phyloP scores from a whole-genome alignment of 2,888 invertebrate genomes.

The Yponomeuta cagnagella region DNA sequence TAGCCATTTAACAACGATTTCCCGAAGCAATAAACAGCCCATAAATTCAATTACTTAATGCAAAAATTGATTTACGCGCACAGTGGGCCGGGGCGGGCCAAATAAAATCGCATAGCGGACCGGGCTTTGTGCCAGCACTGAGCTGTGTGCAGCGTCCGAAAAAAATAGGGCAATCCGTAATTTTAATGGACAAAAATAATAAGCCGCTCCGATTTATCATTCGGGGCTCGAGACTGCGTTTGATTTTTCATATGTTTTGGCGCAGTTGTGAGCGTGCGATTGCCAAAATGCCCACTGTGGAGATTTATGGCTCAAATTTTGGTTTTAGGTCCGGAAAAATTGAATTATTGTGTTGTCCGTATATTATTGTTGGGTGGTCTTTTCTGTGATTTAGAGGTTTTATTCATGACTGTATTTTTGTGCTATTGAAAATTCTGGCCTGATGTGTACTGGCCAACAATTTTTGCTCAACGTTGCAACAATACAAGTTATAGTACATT shows the following conservation, averaged over 20 bases:
- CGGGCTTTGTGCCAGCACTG: slow-evolving; percentile 7
- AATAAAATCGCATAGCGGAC: slow-evolving; percentile 14
- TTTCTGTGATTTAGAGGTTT: not conserved
- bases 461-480: too few relatives aligned
- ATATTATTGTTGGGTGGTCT: slow-evolving; percentile 2
- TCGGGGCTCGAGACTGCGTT: slow-evolving; percentile 38
- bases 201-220: slow-evolving; percentile 57
- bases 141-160: slow-evolving; percentile 29
- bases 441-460: too few relatives aligned
- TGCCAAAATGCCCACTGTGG: slow-evolving; percentile 40
- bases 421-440: not conserved
- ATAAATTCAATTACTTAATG: slow-evolving; percentile 72
- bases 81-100: slow-evolving; percentile 31
- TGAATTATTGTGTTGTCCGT: slow-evolving; percentile 14
- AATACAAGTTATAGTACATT: too few relatives aligned
- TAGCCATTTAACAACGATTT: slow-evolving; percentile 63
- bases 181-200: slow-evolving; percentile 71
- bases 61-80: slow-evolving; percentile 64
- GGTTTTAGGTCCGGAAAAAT: slow-evolving; percentile 14
- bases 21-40: slow-evolving; percentile 64
- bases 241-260: slow-evolving; percentile 67
- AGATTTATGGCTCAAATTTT: slow-evolving; percentile 12
- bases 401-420: not conserved
- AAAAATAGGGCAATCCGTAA: slow-evolving; percentile 53
- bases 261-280: slow-evolving; percentile 39